phyloP scores from a whole-genome alignment of 2,888 invertebrate species.

The Acronicta psi region DNA sequence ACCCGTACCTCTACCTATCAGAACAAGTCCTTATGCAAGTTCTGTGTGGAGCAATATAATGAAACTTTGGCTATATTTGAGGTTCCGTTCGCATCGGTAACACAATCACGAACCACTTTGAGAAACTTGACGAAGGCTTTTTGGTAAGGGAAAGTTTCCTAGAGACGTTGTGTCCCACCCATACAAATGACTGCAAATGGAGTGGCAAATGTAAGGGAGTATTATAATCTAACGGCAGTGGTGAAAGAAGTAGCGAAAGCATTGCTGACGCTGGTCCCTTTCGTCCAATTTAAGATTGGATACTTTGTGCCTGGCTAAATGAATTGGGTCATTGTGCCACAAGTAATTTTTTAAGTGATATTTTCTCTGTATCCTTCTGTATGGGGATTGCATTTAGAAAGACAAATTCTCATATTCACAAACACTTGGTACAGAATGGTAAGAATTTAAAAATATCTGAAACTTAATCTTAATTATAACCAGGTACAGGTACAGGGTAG shows the following conservation, averaged over 20 bases:
- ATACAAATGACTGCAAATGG: conserved; percentile 82
- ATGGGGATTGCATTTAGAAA: too few relatives aligned
- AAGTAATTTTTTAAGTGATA: too few relatives aligned
- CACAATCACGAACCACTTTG: conserved; percentile 83
- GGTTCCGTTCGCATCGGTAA: conserved; percentile 71
- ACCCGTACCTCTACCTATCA: conserved; percentile 34
- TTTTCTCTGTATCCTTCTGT: too few relatives aligned
- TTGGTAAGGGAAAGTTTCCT: conserved; percentile 80
- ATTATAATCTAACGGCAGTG: conserved; percentile 64
- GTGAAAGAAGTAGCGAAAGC: conserved; percentile 44
- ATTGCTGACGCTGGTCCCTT: conserved; percentile 30
- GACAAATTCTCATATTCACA: too few relatives aligned
- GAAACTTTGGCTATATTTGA: conserved; percentile 64
- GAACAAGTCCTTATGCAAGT: conserved; percentile 39
- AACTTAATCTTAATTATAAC: too few relatives aligned
- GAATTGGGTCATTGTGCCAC: conserved; percentile 44
- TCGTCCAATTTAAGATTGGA: conserved; percentile 29
- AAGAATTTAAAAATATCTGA: too few relatives aligned
- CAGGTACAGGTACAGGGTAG: too few relatives aligned
- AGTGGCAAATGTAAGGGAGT: conserved; percentile 66
- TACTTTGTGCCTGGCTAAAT: conserved; percentile 23
- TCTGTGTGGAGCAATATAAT: conserved; percentile 56
- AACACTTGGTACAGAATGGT: too few relatives aligned
- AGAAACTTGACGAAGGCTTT: conserved; percentile 86
- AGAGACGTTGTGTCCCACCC: conserved; percentile 71